Base-by-base conservation (phyloP, 35 echinoderm and acorn worm species). In the Strongylocentrotus purpuratus region DNA sequence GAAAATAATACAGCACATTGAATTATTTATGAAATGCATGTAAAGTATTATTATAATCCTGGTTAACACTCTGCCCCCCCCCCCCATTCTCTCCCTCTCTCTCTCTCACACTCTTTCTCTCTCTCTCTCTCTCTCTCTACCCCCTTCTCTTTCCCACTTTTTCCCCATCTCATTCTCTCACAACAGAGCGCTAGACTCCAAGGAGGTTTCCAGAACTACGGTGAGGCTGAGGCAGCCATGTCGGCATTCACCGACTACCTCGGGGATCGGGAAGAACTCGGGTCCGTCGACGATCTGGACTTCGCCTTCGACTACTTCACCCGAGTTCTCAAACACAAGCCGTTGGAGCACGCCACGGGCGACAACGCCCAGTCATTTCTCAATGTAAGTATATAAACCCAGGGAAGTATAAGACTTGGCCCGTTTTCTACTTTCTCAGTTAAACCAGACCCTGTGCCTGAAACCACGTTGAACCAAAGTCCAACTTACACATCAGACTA, bases 301-400 rank as follows among this genome's bases (percentile, higher is more conserved):
- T 89, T 89, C 32, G 45, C 87, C 45, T 89, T 89, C 33, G 87
- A 89, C 20, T 45, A 45, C 15, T 89, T 89, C 32, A 89, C 87
- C 4, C 4, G 20, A 25, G 45, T 89, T 31, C 32, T 89, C 33
- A 89, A 28, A 33, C 87, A 32, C 87, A 89, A 89, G 9, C 87
- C 87, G 87, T 9, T 89, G 32, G 1, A 89, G 33, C 7, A 89
- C 87, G 87, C 87, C 87, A 89, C 87, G 12, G 87, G 33, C 5
- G 45, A 33, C 33, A 89, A 89, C 33, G 45, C 87, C 12, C 32
- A 89, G 14, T 45, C 87, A 11, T 89, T 89, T 28, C 32, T 89
- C 1, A 33, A 33, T 89, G 87, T 89, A 28, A 89, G 87, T 89
- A 33, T 45, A 89, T 18, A 45, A 89, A 11, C 3, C 50, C 9